phyloP scores from a whole-genome alignment of 2,113 vertebrate genomes.

The Cricetomys ansorgei region DNA sequence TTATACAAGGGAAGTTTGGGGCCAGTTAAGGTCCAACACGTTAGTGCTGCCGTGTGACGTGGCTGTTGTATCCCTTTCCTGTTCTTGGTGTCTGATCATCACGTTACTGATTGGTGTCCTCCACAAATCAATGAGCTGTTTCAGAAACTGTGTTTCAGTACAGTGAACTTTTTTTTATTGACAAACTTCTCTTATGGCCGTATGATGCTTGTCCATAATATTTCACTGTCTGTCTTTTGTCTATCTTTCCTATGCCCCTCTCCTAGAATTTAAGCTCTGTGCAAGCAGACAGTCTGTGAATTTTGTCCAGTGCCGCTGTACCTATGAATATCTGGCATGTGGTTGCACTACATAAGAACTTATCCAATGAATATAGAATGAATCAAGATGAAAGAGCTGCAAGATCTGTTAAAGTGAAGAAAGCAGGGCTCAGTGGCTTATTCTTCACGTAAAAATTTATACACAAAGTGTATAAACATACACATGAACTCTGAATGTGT shows the following conservation, averaged over 20 bases:
- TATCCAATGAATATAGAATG: not conserved
- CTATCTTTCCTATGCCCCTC: not conserved
- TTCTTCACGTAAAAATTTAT: not conserved
- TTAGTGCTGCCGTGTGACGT: not conserved
- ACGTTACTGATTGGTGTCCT: not conserved
- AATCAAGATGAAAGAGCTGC: not conserved
- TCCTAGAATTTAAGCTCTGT: not conserved
- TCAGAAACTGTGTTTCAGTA: not conserved
- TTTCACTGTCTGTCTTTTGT: not conserved
- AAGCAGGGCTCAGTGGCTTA: not conserved
- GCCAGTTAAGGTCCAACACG: not conserved
- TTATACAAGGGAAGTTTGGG: not conserved
- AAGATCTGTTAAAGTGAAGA: conserved; percentile 20
- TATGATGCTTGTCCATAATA: not conserved
- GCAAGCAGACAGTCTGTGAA: not conserved
- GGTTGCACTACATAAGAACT: not conserved
- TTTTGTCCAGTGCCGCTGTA: not conserved
- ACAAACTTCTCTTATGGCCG: not conserved
- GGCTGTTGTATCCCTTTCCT: not conserved
- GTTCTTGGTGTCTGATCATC: not conserved
- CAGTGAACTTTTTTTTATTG: not conserved
- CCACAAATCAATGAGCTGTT: not conserved
- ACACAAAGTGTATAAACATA: not conserved
- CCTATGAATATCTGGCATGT: not conserved
- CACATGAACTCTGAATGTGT: not conserved